Evolutionary conservation across 2,888 invertebrate species (phyloP).

Genomic region (Thymelicus sylvestris): DNA sequence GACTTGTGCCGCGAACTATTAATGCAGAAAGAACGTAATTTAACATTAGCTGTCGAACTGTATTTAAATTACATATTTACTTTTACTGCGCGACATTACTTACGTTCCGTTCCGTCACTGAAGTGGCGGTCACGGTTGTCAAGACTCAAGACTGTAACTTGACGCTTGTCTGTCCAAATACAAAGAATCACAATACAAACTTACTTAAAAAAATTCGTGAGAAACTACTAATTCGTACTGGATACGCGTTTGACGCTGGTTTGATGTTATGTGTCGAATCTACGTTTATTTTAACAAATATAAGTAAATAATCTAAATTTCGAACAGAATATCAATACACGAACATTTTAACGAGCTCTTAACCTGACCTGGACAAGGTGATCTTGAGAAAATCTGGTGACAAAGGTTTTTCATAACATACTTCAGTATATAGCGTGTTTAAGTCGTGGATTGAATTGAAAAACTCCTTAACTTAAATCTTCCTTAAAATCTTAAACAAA

Average conservation of each 20-base stretch:
- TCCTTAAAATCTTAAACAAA: too few relatives aligned
- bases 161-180: constrained; percentile 24
- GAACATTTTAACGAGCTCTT: not conserved
- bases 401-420: too few relatives aligned
- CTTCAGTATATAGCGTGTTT: too few relatives aligned
- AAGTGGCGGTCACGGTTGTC: constrained; percentile 17
- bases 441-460: too few relatives aligned
- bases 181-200: not conserved
- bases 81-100: not conserved
- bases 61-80: not conserved
- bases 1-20: too few relatives aligned
- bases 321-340: not conserved
- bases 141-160: constrained; percentile 5
- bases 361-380: too few relatives aligned
- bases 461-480: too few relatives aligned
- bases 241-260: not conserved
- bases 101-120: not conserved
- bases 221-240: not conserved
- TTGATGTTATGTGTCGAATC: not conserved
- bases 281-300: too few relatives aligned
- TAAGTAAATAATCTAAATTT: too few relatives aligned
- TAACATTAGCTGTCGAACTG: not conserved
- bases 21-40: too few relatives aligned
- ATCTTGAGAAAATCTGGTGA: too few relatives aligned
- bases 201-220: not conserved